Evolutionary conservation across 1,140 invertebrate genomes (phyloP).

Genomic region (Antheraea pernyi): DNA sequence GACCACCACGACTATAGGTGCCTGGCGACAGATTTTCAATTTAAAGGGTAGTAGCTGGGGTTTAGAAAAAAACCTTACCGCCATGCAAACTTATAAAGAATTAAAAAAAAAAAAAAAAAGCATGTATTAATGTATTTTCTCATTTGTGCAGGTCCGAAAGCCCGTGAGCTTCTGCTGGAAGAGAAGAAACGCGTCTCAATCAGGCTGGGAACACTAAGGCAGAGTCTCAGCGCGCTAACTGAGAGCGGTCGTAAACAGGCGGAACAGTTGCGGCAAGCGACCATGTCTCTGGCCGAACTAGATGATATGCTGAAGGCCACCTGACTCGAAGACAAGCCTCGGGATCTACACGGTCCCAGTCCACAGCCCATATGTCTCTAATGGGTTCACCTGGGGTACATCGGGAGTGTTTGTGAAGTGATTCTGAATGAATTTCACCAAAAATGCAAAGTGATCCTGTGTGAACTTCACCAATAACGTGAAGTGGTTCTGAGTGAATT

Average conservation of each 20-base stretch:
- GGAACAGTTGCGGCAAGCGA: constrained; percentile 34
- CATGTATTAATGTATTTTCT: neutral
- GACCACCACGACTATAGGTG: too few relatives aligned
- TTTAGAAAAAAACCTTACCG: too few relatives aligned
- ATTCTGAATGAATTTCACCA: too few relatives aligned
- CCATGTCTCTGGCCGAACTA: constrained; percentile 40
- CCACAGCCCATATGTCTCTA: neutral
- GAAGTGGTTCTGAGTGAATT: too few relatives aligned
- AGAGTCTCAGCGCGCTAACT: constrained; percentile 32
- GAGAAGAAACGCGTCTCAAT: constrained; percentile 39
- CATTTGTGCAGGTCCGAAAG: constrained; percentile 39
- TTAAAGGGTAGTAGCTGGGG: neutral
- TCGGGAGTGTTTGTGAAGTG: too few relatives aligned
- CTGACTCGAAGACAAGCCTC: constrained; percentile 5
- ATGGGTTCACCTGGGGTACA: too few relatives aligned
- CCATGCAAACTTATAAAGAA: too few relatives aligned
- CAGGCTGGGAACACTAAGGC: constrained; percentile 26
- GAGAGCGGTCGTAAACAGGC: constrained; percentile 36
- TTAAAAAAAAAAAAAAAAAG: too few relatives aligned
- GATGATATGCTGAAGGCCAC: constrained; percentile 47
- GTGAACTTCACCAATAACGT: too few relatives aligned
- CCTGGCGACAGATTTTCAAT: neutral
- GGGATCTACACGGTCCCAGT: neutral
- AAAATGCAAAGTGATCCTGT: too few relatives aligned
- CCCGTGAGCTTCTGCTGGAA: constrained; percentile 34